phyloP scores from a whole-genome alignment of 1,140 invertebrate genomes.

The Leptestheria dahalacensis region DNA sequence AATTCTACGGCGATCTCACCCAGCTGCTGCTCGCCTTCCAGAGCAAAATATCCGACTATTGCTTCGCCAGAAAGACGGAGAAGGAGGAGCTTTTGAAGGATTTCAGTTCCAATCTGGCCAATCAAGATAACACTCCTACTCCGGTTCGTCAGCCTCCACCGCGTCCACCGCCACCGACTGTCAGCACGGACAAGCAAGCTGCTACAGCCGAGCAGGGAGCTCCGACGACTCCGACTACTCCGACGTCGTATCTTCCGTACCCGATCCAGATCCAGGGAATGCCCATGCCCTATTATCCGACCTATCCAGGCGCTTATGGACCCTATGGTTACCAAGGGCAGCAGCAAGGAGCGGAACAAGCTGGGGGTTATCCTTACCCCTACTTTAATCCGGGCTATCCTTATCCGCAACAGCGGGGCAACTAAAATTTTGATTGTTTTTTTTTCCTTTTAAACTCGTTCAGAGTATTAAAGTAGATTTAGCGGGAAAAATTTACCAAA shows the following conservation, averaged over 20 bases:
- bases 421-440: neutral
- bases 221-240: conserved; percentile 20
- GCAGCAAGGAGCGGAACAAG: neutral
- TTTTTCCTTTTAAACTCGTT: too few relatives aligned
- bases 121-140: conserved; percentile 31
- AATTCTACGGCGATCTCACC: conserved; percentile 98
- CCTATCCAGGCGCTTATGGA: neutral
- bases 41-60: conserved; percentile 95
- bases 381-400: neutral
- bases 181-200: conserved; percentile 24
- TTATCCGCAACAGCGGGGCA: neutral
- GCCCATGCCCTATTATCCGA: conserved; percentile 43
- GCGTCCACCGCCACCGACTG: conserved; percentile 30
- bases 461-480: too few relatives aligned
- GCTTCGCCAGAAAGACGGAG: conserved; percentile 96
- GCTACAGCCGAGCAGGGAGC: conserved; percentile 21
- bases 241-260: conserved; percentile 35
- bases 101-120: conserved; percentile 58
- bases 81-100: conserved; percentile 93
- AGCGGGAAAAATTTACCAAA: too few relatives aligned
- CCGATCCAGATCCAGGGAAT: conserved; percentile 47
- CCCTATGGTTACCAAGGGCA: neutral
- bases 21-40: conserved; percentile 87
- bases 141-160: conserved; percentile 34
- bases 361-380: neutral